A percentile compares a stretch with the other conserved stretches of the same genome.
phyloP scores from a whole-genome alignment of 1,140 invertebrate species.

The Hypothenemus hampei region DNA sequence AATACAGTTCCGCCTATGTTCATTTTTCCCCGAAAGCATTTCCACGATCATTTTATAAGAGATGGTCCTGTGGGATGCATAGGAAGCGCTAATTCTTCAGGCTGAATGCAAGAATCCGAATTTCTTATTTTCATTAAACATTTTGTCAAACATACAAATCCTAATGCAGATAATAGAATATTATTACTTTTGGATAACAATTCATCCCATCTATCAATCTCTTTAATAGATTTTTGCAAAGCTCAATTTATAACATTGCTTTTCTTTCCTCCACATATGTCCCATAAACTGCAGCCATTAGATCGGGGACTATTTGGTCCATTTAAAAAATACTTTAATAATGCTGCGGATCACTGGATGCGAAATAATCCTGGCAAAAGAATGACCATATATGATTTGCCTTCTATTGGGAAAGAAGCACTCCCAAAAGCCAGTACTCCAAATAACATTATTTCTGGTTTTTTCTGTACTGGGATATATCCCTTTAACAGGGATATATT shows the following conservation, averaged over 20 bases:
- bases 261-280: too few relatives aligned
- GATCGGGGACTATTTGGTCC: too few relatives aligned
- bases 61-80: slow-evolving; percentile 40
- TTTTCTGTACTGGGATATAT: neutral
- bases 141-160: slow-evolving; percentile 39
- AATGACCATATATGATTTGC: slow-evolving; percentile 50
- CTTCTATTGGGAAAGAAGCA: slow-evolving; percentile 4
- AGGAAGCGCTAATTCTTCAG: slow-evolving; percentile 37
- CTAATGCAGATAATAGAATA: slow-evolving; percentile 32
- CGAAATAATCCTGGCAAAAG: slow-evolving; percentile 45
- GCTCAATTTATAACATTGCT: too few relatives aligned
- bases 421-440: neutral
- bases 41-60: slow-evolving; percentile 38
- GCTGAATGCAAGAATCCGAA: slow-evolving; percentile 42
- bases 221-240: too few relatives aligned
- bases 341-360: slow-evolving; percentile 46
- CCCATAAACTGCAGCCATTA: too few relatives aligned
- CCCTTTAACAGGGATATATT: slow-evolving; percentile 3
- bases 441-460: neutral
- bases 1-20: slow-evolving; percentile 45
- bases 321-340: slow-evolving; percentile 42
- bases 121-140: slow-evolving; percentile 43
- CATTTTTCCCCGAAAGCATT: slow-evolving; percentile 44
- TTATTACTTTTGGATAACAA: slow-evolving; percentile 40
- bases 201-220: too few relatives aligned